Base-by-base conservation (phyloP, 2,113 vertebrate genomes). In the Saccopteryx bilineata region DNA sequence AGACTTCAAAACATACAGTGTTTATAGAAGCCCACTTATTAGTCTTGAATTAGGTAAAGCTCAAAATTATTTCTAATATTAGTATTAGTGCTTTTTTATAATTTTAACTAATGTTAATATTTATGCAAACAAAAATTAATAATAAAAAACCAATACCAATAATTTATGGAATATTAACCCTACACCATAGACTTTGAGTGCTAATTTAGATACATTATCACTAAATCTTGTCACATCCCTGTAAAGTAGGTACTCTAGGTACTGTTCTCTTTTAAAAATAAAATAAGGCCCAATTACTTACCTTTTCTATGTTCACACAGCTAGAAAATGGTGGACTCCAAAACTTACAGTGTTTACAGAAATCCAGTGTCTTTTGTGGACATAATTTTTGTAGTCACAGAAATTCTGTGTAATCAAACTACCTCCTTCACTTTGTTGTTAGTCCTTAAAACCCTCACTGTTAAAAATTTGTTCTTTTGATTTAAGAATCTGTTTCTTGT, bases 281-380 rank as follows among this genome's bases (percentile, higher is more conserved):
- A 54, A 54, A n/a, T n/a, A 4, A 83, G 31, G 79, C 23, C 86
- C 28, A 68, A 74, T 76, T 83, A 76, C 52, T 39, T 83, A 50
- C 33, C 28, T 90, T 74, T 87, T 31, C 79, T 84, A 23, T 84
- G 39, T 84, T 90, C 79, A 84, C 66, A 81, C 39, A 94, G 61
- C 52, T 90, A 86, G 48, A 56, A 82, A 74, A 82, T 48, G 48
- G 48, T 46, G 56, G 24, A 68, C 39, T 76, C 31, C 87, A 54
- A 61, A 78, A 54, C 31, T 23, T 10, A 31, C 84, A 15, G 58
- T 72, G 5, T 63, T 81, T 81, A 74, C 26, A 65, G 39, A 76
- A 50, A 21, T 39, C 50, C 18, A 2, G 23, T 52, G 13, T 39
- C 61, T 78, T 83, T 58, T 90, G 63, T 78, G 52, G 48, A 19